Conservation (phyloP, 2,888 invertebrate genomes). For the Lasius fuliginosus region DNA sequence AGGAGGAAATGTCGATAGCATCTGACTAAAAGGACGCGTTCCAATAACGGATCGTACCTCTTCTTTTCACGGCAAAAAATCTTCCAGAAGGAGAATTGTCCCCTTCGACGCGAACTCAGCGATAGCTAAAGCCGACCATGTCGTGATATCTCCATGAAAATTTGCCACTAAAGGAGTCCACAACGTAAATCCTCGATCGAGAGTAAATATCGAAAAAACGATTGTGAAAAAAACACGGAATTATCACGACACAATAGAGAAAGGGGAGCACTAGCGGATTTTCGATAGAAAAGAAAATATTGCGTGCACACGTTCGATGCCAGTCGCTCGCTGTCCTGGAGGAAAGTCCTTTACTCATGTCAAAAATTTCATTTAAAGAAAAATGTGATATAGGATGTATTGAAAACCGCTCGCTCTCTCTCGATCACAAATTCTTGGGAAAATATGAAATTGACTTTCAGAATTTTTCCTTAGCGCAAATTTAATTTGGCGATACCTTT, state of each 20-base stretch:
- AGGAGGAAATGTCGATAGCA: constrained; percentile 50
- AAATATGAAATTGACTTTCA: constrained; percentile 10
- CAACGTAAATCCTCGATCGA: constrained; percentile 39
- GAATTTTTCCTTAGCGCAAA: constrained; percentile 7
- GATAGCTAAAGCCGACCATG: constrained; percentile 29
- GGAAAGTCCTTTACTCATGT: not conserved
- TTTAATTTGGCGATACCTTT: not conserved
- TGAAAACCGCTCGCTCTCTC: not conserved
- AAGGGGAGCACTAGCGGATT: not conserved
- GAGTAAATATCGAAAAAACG: constrained; percentile 43
- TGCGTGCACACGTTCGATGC: not conserved
- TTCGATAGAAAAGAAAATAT: constrained; percentile 24
- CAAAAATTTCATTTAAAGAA: constrained; percentile 19
- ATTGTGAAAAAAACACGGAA: constrained; percentile 6
- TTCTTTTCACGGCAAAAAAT: constrained; percentile 34
- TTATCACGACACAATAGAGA: constrained; percentile 5
- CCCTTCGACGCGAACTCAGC: constrained; percentile 36
- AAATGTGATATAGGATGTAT: not conserved
- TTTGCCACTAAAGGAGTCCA: constrained; percentile 27
- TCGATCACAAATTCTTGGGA: not conserved
- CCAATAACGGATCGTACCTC: constrained; percentile 54
- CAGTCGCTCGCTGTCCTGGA: not conserved
- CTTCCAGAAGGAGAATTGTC: constrained; percentile 1
- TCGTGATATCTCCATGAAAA: constrained; percentile 47
- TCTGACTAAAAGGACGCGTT: constrained; percentile 54